A percentile compares a stretch with the other conserved stretches of the same genome.
Evolutionary conservation across 2,797 vertebrate genomes (phyloP).

Genomic region (Schizopygopsis pylzovi): DNA sequence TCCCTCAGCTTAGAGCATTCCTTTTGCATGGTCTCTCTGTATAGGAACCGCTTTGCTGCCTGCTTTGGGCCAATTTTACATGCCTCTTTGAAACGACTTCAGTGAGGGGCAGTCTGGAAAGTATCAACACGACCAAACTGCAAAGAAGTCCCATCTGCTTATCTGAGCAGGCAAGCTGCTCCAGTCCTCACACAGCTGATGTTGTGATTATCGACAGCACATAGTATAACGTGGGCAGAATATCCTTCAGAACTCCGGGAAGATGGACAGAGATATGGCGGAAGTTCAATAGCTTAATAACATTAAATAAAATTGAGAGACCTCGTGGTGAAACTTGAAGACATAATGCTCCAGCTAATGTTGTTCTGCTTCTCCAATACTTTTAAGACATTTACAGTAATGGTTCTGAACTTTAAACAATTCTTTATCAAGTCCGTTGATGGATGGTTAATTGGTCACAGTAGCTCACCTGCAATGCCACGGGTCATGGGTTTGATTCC

Average conservation of each 20-base stretch:
- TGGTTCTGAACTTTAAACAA: slow-evolving; percentile 33
- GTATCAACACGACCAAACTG: slow-evolving; percentile 28
- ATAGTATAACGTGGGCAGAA: slow-evolving; percentile 17
- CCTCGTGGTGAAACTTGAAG: slow-evolving; percentile 34
- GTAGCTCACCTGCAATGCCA: slow-evolving; percentile 9
- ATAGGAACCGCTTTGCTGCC: slow-evolving; percentile 20
- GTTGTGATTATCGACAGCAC: slow-evolving; percentile 35
- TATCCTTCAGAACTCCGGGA: slow-evolving; percentile 19
- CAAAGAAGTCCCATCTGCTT: slow-evolving; percentile 42
- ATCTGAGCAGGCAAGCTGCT: slow-evolving; percentile 30
- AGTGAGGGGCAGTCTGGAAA: slow-evolving; percentile 12
- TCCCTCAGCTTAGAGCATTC: not conserved
- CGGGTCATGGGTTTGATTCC: not conserved
- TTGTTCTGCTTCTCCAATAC: slow-evolving; percentile 23
- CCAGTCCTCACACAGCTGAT: slow-evolving; percentile 26
- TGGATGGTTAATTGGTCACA: slow-evolving; percentile 39
- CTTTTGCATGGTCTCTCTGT: not conserved
- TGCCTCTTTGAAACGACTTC: slow-evolving; percentile 44
- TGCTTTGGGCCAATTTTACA: slow-evolving; percentile 38
- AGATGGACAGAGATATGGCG: slow-evolving; percentile 44
- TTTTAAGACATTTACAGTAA: slow-evolving; percentile 41
- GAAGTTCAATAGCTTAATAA: slow-evolving; percentile 43
- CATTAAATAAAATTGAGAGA: slow-evolving; percentile 31
- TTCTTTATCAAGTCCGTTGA: not conserved
- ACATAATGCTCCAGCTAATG: slow-evolving; percentile 36